Evolutionary conservation across 2,113 vertebrate species (phyloP), one percentile per base, ranked within the genome.

Genomic region (Lepisosteus osseus): DNA sequence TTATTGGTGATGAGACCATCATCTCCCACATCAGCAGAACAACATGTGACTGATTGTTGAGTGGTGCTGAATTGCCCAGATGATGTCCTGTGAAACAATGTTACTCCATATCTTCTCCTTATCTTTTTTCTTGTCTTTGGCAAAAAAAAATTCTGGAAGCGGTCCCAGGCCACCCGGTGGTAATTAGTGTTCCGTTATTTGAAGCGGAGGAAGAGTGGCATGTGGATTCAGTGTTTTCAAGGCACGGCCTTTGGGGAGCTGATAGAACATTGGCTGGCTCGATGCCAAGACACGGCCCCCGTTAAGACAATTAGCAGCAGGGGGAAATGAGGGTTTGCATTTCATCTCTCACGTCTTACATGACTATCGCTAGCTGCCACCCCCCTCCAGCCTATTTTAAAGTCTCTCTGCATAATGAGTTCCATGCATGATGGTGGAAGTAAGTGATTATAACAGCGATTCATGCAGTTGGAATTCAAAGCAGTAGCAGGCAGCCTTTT

Each of bases 251-350:
- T 57, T 8, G 69, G 15, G 66, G 65, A 68, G 74, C 76, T 83
- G 75, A 81, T 6, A 13, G 79, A 76, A 86, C 78, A 86, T 85
- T 77, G 6, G 59, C 66, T 89, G 87, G 85, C 84, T 64, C 15
- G 45, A 69, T 71, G 84, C 87, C 87, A 89, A 69, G n/a, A 66
- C 83, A 86, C 79, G 72, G 73, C 82, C 79, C 82, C 83, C 72
- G 70, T 88, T 86, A 81, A 83, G 73, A 81, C 86, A 88, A 89
- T 91, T 88, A 89, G 81, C 81, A 78, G 73, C 79, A 80, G 79
- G 74, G 74, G 76, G 80, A 65, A 78, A 76, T 74, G 68, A 72
- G 82, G 62, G 8, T 15, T 43, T 3, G 42, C 29, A 65, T 68
- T 54, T 73, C 61, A 61, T 44, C 67, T 72, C 67, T 67, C 71